Evolutionary conservation across 1,140 invertebrate genomes (phyloP).

Genomic region (Coptotermes formosanus): DNA sequence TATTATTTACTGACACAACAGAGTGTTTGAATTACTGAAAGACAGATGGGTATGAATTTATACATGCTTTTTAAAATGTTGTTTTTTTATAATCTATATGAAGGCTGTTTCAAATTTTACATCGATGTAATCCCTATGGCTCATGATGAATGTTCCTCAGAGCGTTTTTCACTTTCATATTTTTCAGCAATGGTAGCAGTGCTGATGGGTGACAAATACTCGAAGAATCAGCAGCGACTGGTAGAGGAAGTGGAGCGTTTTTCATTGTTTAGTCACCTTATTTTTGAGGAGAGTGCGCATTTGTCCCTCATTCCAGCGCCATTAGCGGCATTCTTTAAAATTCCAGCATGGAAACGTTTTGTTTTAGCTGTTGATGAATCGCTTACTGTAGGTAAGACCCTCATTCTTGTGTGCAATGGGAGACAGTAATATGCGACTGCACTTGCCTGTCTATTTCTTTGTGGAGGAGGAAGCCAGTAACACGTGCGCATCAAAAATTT

Average conservation of each 20-base stretch:
- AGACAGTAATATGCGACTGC: no score
- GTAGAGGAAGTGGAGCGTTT: conserved; percentile 54
- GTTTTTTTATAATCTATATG: no score
- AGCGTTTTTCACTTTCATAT: not conserved
- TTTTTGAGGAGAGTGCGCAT: conserved; percentile 70
- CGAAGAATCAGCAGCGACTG: conserved; percentile 43
- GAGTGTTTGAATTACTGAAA: no score
- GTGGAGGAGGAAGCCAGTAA: no score
- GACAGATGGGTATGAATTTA: no score
- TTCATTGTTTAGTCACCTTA: conserved; percentile 63
- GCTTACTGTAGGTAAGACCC: conserved; percentile 44
- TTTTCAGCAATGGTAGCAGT: conserved; percentile 64
- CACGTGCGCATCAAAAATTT: no score
- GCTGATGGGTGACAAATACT: conserved; percentile 61
- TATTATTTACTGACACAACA: no score
- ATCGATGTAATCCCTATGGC: no score
- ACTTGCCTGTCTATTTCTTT: no score
- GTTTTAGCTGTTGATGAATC: conserved; percentile 63
- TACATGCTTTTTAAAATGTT: no score
- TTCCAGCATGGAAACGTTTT: conserved; percentile 74
- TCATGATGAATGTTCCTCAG: not conserved
- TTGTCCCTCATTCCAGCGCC: conserved; percentile 66
- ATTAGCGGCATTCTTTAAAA: conserved; percentile 57
- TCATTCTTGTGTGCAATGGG: no score
- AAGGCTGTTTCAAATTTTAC: no score